Evolutionary conservation across 1,140 invertebrate species (phyloP).

Genomic region (Drosophila teissieri): DNA sequence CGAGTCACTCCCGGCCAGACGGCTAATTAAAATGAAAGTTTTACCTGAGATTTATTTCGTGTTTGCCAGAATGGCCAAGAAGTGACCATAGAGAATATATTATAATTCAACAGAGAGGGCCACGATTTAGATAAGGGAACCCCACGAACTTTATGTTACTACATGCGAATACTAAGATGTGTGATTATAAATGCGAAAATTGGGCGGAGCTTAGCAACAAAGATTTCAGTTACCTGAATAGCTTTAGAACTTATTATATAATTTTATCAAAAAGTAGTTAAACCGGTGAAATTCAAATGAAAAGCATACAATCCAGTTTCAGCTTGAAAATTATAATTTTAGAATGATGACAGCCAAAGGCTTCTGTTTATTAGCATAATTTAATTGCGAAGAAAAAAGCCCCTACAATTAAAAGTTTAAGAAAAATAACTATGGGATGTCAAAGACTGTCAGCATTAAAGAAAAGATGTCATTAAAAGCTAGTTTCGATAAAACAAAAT

Average conservation of each 20-base stretch:
- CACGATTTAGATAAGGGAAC: slow-evolving; percentile 33
- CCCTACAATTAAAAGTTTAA: background rate
- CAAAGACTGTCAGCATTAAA: background rate
- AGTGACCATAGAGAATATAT: slow-evolving; percentile 26
- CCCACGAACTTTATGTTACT: slow-evolving; percentile 13
- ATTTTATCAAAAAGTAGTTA: background rate
- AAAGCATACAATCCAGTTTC: background rate
- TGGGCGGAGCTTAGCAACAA: background rate
- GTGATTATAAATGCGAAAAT: background rate
- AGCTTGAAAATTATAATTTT: background rate
- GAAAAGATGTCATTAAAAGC: background rate
- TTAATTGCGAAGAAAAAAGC: background rate
- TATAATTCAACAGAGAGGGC: slow-evolving; percentile 23
- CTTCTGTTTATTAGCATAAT: slow-evolving; percentile 1
- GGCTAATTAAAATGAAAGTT: slow-evolving; percentile 76
- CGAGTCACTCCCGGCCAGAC: slow-evolving; percentile 66
- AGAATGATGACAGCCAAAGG: background rate
- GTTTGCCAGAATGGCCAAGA: slow-evolving; percentile 21
- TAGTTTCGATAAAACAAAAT: background rate
- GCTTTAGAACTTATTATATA: background rate
- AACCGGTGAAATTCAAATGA: background rate
- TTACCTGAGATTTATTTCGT: slow-evolving; percentile 42
- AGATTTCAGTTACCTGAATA: background rate
- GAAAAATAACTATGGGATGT: background rate
- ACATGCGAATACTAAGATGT: slow-evolving; percentile 7